These are phyloP conservation scores for Ceramica pisi DNA, from an alignment of 2,888 invertebrate genomes.

Conservation along the genomic window DNA sequence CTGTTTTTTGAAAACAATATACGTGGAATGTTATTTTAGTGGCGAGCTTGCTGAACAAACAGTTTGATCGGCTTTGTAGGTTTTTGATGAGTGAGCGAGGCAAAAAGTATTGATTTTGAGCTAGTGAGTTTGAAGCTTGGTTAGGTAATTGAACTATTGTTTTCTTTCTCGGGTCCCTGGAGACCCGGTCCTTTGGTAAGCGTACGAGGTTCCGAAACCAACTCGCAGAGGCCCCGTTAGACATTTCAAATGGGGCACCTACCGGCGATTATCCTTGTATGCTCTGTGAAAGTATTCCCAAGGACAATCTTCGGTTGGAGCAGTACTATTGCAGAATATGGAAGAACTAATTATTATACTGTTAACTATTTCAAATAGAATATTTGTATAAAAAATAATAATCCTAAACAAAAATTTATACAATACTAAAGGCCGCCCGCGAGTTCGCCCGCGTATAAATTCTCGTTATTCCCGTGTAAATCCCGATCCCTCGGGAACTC, in stretches of 20 bases:
- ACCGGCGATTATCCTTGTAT: too few species aligned
- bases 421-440: background rate
- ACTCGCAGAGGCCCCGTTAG: too few species aligned
- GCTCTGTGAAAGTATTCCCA: too few species aligned
- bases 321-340: too few species aligned
- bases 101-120: background rate
- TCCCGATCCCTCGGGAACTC: too few species aligned
- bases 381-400: background rate
- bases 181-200: too few species aligned
- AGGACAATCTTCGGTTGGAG: too few species aligned
- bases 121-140: background rate
- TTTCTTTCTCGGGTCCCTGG: too few species aligned
- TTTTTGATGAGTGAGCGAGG: conserved; percentile 18
- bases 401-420: background rate
- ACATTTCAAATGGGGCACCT: too few species aligned
- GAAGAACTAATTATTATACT: background rate
- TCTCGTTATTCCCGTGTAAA: too few species aligned
- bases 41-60: conserved; percentile 29
- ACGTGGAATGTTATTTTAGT: conserved; percentile 38
- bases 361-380: background rate
- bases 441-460: too few species aligned
- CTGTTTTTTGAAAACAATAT: conserved; percentile 45
- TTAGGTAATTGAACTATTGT: background rate
- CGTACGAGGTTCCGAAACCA: too few species aligned
- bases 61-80: conserved; percentile 24